A percentile compares a stretch with the other conserved stretches of the same genome.
Conservation (phyloP, 2,797 vertebrate genomes). For the Coendou prehensilis region DNA sequence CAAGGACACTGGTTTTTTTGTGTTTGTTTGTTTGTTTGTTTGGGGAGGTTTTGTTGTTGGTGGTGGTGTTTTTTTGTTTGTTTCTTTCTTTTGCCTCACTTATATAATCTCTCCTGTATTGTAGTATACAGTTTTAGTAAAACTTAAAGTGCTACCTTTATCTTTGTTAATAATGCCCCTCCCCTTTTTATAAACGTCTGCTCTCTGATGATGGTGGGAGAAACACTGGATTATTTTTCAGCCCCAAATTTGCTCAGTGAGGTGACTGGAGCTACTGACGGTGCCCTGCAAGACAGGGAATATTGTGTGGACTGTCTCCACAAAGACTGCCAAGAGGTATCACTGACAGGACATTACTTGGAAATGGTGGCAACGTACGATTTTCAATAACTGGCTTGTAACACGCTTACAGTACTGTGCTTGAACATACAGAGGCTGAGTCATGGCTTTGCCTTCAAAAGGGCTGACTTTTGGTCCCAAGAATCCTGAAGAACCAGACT, state of each 20-base stretch:
- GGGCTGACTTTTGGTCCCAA: background rate
- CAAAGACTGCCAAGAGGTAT: background rate
- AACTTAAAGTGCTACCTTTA: background rate
- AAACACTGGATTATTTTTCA: constrained; percentile 1
- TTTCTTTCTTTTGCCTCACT: background rate
- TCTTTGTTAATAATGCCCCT: background rate
- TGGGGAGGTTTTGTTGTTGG: background rate
- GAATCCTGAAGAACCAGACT: background rate
- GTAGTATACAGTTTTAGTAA: background rate
- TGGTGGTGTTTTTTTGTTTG: background rate
- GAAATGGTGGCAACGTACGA: background rate
- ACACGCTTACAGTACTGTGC: background rate
- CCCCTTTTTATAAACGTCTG: background rate
- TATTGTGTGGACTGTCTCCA: background rate
- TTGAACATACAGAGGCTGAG: background rate
- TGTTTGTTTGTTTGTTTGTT: background rate
- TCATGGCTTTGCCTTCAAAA: constrained; percentile 10
- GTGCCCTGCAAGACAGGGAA: background rate
- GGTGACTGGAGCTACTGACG: background rate
- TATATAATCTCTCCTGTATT: background rate
- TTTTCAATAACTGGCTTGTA: background rate
- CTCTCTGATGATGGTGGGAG: background rate
- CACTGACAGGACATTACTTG: background rate
- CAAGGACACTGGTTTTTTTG: background rate
- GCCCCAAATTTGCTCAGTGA: background rate